phyloP scores from a whole-genome alignment of 2,888 invertebrate genomes.

The Icerya purchasi region DNA sequence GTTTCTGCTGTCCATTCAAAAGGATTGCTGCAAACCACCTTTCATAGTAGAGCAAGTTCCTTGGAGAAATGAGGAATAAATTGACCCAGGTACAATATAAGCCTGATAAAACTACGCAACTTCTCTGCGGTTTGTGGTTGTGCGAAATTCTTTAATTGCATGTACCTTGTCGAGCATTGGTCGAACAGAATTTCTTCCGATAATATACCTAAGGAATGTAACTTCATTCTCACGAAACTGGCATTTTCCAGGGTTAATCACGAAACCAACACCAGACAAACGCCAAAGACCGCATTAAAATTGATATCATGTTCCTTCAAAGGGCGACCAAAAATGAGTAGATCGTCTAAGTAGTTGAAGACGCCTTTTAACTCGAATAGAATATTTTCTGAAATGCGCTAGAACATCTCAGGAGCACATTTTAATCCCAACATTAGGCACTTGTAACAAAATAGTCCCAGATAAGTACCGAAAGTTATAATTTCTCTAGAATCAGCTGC shows the following conservation, averaged over 20 bases:
- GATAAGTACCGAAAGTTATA: not conserved
- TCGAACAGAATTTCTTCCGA: not conserved
- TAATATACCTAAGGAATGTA: not conserved
- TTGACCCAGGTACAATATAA: constrained; percentile 2
- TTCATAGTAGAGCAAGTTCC: not conserved
- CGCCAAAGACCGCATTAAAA: too few species aligned
- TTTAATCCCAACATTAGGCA: not conserved
- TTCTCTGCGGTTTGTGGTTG: not conserved
- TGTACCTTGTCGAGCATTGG: not conserved
- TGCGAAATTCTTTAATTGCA: constrained; percentile 1
- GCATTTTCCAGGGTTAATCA: too few species aligned
- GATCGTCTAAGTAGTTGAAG: too few species aligned
- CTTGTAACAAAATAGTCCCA: not conserved
- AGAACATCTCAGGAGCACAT: not conserved
- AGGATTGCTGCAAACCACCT: not conserved
- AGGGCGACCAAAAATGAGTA: too few species aligned
- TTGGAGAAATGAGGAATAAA: constrained; percentile 1
- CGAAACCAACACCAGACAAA: too few species aligned
- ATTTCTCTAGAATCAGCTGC: not conserved
- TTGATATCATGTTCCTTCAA: too few species aligned
- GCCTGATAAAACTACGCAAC: not conserved
- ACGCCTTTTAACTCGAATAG: too few species aligned
- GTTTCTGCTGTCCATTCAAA: not conserved
- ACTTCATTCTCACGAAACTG: not conserved
- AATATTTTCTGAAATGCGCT: too few species aligned